phyloP scores from a whole-genome alignment of 2,113 vertebrate genomes.

The Lampris megalopsis region DNA sequence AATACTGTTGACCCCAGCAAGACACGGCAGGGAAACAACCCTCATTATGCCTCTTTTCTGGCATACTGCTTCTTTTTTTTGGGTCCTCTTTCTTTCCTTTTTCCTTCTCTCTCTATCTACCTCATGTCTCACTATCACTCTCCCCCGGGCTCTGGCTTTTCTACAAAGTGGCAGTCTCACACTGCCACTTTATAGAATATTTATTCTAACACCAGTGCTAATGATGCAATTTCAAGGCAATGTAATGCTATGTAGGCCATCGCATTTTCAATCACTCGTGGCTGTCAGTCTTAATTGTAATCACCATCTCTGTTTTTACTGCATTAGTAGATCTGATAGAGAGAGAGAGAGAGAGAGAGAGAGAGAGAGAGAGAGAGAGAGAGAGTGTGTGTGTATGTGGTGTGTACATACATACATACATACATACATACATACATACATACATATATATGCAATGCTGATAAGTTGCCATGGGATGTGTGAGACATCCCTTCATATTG shows the following conservation, averaged over 20 bases:
- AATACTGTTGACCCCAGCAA: conserved; percentile 16
- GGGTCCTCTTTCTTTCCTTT: not conserved
- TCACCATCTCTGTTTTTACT: conserved; percentile 10
- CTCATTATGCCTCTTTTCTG: not conserved
- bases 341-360: not conserved
- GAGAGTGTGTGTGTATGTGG: not conserved
- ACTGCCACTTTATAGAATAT: conserved; percentile 11
- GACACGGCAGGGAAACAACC: conserved; percentile 9
- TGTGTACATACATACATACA: no score
- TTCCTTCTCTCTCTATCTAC: not conserved
- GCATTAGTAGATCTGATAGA: conserved; percentile 20
- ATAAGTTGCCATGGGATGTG: conserved; percentile 1
- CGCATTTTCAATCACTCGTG: conserved; percentile 16
- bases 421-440: no score
- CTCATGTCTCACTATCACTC: not conserved
- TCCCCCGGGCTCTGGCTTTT: no score
- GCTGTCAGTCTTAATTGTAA: not conserved
- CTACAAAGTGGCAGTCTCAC: not conserved
- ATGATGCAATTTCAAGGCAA: conserved; percentile 37
- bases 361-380: not conserved
- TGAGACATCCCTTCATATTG: not conserved
- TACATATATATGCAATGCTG: not conserved
- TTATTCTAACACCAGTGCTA: conserved; percentile 22
- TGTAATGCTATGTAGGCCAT: conserved; percentile 16
- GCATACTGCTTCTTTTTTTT: not conserved